Evolutionary conservation across 1,140 invertebrate genomes (phyloP).

Genomic region (Agraylea sexmaculata): DNA sequence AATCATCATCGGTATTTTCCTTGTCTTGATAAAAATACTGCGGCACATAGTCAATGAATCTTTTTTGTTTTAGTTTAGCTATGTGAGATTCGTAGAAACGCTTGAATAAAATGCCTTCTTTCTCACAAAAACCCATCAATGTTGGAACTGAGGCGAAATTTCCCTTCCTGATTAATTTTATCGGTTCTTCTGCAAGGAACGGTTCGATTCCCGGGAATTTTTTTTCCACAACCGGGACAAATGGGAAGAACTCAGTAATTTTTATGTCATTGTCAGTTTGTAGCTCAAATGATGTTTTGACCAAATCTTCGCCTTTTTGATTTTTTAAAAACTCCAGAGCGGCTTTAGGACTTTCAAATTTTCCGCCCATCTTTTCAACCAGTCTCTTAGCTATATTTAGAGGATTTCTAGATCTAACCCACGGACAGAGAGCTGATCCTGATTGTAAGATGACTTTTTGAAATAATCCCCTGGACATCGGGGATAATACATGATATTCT

Average conservation of each 20-base stretch:
- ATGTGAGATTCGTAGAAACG: not conserved
- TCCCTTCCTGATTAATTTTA: slow-evolving; percentile 22
- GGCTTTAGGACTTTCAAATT: slow-evolving; percentile 1
- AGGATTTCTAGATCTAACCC: slow-evolving; percentile 27
- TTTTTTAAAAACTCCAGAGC: slow-evolving; percentile 5
- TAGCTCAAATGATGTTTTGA: not conserved
- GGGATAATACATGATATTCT: slow-evolving; percentile 29
- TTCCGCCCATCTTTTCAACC: not conserved
- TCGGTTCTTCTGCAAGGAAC: slow-evolving; percentile 22
- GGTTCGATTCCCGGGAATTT: slow-evolving; percentile 1
- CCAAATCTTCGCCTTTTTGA: slow-evolving; percentile 1
- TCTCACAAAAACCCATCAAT: slow-evolving; percentile 23
- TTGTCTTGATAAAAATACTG: slow-evolving; percentile 25
- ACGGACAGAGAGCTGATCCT: slow-evolving; percentile 46
- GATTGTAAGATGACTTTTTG: slow-evolving; percentile 44
- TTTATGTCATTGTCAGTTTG: slow-evolving; percentile 1
- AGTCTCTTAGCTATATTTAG: slow-evolving; percentile 14
- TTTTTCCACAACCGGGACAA: slow-evolving; percentile 7
- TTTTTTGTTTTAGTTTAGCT: slow-evolving; percentile 25
- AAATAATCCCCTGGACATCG: slow-evolving; percentile 33
- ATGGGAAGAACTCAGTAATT: not conserved
- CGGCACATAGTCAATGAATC: slow-evolving; percentile 26
- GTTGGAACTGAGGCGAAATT: slow-evolving; percentile 24
- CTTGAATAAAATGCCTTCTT: slow-evolving; percentile 20
- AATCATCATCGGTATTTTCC: slow-evolving; percentile 25